Percentiles rank a stretch among this genome's conserved stretches.
Conservation (phyloP, 2,888 invertebrate genomes). For the Metallyticus violacea region DNA sequence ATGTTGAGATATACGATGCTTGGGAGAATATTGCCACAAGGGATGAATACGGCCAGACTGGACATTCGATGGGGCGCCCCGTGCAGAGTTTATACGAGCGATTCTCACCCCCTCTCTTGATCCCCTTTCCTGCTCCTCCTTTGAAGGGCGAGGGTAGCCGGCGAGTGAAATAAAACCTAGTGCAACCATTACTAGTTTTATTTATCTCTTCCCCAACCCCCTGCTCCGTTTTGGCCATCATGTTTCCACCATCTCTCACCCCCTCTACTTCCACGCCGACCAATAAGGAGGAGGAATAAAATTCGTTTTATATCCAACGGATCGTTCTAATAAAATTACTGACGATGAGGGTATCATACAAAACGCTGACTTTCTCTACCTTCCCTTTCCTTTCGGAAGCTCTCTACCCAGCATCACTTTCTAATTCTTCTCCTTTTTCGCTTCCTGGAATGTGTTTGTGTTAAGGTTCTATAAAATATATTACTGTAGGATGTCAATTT, state of each 20-base stretch:
- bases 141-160: background rate
- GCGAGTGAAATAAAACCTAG: conserved; percentile 27
- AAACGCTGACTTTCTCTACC: background rate
- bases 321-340: conserved; percentile 21
- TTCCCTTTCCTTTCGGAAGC: background rate
- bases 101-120: conserved; percentile 6
- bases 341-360: conserved; percentile 1
- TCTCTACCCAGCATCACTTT: background rate
- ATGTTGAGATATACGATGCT: background rate
- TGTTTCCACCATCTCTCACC: background rate
- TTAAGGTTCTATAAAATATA: background rate
- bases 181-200: conserved; percentile 25
- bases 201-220: conserved; percentile 21
- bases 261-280: conserved; percentile 19
- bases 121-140: conserved; percentile 3
- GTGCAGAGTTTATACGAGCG: background rate
- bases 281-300: conserved; percentile 25
- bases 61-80: background rate
- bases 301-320: conserved; percentile 23
- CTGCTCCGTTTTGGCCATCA: background rate
- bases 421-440: background rate
- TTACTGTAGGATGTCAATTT: background rate
- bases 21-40: background rate
- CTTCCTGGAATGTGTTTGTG: background rate
- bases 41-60: background rate